Conservation (phyloP, 2,113 vertebrate genomes). For the Chloropsis hardwickii region DNA sequence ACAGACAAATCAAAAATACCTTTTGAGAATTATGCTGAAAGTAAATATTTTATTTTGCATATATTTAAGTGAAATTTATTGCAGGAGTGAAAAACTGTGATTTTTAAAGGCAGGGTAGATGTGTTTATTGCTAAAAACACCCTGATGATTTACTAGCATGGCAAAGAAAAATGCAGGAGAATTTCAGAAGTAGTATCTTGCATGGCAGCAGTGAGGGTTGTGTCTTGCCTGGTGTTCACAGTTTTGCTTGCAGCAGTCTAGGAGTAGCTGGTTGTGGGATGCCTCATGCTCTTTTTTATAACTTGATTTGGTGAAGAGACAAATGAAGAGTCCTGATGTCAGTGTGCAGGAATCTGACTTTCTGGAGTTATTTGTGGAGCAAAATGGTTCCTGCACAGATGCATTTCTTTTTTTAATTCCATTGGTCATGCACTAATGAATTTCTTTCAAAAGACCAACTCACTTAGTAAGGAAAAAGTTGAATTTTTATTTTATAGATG, state of each 20-base stretch:
- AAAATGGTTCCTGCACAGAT: background rate
- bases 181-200: background rate
- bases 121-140: background rate
- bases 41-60: background rate
- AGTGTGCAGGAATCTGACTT: background rate
- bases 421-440: background rate
- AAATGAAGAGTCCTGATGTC: background rate
- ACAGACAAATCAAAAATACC: background rate
- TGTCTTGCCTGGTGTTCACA: background rate
- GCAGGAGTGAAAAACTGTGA: background rate
- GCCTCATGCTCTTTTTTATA: background rate
- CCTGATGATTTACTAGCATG: background rate
- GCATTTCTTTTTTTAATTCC: background rate
- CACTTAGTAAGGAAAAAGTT: background rate
- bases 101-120: background rate
- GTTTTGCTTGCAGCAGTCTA: background rate
- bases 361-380: background rate
- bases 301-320: background rate
- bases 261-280: background rate
- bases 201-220: background rate
- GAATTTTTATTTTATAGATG: background rate
- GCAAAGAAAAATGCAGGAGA: background rate
- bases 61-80: background rate
- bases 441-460: background rate
- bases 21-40: background rate